Evolutionary conservation across 2,113 vertebrate genomes (phyloP).

Genomic region (Sarotherodon lohbergeri): DNA sequence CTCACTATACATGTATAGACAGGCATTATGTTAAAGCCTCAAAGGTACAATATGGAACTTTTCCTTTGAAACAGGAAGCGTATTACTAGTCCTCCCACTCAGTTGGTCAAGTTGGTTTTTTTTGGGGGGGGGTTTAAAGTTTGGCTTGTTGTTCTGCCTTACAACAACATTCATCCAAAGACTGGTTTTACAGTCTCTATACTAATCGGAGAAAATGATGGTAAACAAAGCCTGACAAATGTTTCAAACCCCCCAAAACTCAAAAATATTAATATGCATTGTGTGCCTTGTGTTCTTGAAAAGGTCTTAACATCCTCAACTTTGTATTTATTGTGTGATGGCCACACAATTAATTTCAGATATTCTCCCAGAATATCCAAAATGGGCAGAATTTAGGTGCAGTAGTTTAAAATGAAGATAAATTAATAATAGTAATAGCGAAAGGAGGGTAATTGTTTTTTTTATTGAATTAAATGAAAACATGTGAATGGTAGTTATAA

Average conservation of each 20-base stretch:
- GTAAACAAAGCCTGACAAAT: not conserved
- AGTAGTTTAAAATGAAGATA: not conserved
- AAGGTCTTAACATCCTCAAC: not conserved
- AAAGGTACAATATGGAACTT: not conserved
- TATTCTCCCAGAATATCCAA: not conserved
- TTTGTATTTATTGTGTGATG: not conserved
- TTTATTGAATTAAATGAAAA: not conserved
- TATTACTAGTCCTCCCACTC: constrained; percentile 8
- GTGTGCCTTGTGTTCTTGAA: not conserved
- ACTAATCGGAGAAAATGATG: not conserved
- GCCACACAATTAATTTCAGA: not conserved
- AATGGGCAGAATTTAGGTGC: not conserved
- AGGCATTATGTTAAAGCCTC: constrained; percentile 1
- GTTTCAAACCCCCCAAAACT: not conserved
- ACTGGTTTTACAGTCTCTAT: not conserved
- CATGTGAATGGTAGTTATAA: not conserved
- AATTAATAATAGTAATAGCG: not conserved
- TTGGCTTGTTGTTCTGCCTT: not conserved
- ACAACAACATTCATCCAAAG: not conserved
- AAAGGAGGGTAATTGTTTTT: not conserved
- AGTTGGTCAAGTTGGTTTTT: not conserved
- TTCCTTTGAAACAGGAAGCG: constrained; percentile 3
- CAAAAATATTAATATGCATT: not conserved
- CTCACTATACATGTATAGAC: not conserved
- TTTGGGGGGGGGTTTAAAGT: too few species aligned